These are phyloP conservation scores for Pterocles gutturalis DNA, from an alignment of 2,113 vertebrate species.

Conservation along the genomic window DNA sequence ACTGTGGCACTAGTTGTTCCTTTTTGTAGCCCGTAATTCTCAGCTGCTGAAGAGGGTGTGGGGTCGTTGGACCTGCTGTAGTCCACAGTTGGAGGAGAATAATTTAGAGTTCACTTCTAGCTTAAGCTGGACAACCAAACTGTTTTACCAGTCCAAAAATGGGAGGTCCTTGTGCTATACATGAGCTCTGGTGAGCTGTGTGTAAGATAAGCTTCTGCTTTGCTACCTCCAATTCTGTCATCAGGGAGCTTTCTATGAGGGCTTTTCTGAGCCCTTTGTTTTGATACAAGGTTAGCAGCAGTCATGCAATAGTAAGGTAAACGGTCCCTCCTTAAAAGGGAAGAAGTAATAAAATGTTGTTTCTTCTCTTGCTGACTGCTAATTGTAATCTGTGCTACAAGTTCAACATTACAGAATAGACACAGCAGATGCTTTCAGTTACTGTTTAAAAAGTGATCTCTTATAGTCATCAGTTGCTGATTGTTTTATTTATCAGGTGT, in stretches of 20 bases:
- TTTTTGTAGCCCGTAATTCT: rapidly evolving
- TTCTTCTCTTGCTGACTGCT: not conserved
- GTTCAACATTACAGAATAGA: not conserved
- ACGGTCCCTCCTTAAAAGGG: not conserved
- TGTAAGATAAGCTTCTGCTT: not conserved
- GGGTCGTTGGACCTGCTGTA: not conserved
- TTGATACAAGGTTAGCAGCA: not conserved
- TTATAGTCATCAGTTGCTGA: not conserved
- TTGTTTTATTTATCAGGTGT: conserved; percentile 76
- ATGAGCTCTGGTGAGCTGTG: not conserved
- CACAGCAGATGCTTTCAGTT: not conserved
- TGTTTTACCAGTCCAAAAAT: not conserved
- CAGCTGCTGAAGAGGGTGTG: not conserved
- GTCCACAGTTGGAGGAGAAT: not conserved
- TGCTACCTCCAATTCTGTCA: not conserved
- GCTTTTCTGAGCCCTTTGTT: not conserved
- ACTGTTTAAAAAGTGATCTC: not conserved
- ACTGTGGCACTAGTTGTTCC: not conserved
- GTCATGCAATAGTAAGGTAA: not conserved
- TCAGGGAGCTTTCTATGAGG: not conserved
- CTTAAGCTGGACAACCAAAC: not conserved
- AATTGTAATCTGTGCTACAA: not conserved
- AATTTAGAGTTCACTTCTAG: not conserved
- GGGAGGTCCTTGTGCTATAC: not conserved
- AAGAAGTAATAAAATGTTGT: not conserved